Evolutionary conservation across 2,888 invertebrate species (phyloP), one percentile per base, ranked within the genome.

Genomic region (Ennomos fuscantarius): DNA sequence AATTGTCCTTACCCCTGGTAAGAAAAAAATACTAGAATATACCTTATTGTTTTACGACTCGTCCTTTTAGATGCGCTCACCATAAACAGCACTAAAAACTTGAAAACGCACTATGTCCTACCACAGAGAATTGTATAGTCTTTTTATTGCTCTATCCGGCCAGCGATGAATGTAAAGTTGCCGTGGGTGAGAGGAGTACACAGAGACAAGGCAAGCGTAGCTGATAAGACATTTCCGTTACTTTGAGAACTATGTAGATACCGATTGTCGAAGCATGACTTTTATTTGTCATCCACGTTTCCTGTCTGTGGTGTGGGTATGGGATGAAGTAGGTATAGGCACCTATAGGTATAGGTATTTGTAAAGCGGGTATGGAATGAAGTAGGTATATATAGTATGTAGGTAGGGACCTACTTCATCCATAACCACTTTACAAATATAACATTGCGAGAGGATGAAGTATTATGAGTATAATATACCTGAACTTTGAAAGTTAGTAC

Each of bases 211-310:
- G 51, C 68, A 55, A 70, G 81, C 83, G 82, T 81, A 82, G 80
- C 87, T 83, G 89, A 89, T 88, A 86, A 82, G 84, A 82, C 82
- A 86, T 88, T 89, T 89, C 89, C 89, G 89, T 81, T 84, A 77
- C 77, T 79, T 72, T 66, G 73, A 79, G 76, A 76, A 74, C 76
- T 42, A 46, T 44, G 32, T 8, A 24, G 24, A 24, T 24, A 51
- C 52, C 46, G 37, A 51, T 46, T 33, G 32, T n/a, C 33, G 32
- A 13, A 33, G 33, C 37, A 36, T 15, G 31, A 44, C 36, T 39
- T 41, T 52, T 52, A 47, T 57, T 52, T 48, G 12, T 48, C 3
- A 40, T 31, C 11, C 34, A 3, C 11, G 52, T 43, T 47, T 51
- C 51, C 37, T 56, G 37, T 46, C 11, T 41, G 40, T 46, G 15